phyloP scores from a whole-genome alignment of 2,797 vertebrate genomes.

The Oreochromis grahami region DNA sequence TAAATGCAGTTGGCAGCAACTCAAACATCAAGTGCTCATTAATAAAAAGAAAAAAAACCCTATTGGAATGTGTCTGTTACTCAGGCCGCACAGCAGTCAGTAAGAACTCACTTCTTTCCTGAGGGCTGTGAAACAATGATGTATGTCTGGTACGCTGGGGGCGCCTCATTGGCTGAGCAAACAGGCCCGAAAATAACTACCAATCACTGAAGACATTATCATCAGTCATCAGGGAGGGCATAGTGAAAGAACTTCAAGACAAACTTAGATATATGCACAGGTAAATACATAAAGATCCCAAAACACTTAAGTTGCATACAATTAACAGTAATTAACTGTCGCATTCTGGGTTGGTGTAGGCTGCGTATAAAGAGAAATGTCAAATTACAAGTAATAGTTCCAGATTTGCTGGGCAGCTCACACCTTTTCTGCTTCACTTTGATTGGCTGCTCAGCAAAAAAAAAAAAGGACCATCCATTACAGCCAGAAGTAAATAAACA shows the following conservation, averaged over 20 bases:
- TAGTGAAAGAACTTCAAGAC: conserved; percentile 58
- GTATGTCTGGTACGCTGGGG: conserved; percentile 83
- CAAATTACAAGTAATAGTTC: conserved; percentile 33
- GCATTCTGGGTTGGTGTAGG: neutral
- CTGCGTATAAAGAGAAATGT: neutral
- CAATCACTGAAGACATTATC: conserved; percentile 86
- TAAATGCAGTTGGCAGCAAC: conserved; percentile 89
- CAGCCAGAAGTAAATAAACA: conserved; percentile 75
- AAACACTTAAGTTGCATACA: neutral
- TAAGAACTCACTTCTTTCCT: conserved; percentile 82
- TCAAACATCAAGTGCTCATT: conserved; percentile 92
- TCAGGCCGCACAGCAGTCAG: conserved; percentile 78
- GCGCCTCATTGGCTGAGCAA: conserved; percentile 90
- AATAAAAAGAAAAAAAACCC: conserved; percentile 79
- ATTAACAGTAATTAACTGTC: neutral
- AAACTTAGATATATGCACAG: neutral
- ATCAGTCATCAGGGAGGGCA: conserved; percentile 78
- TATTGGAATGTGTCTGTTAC: conserved; percentile 89
- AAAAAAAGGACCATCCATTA: conserved; percentile 71
- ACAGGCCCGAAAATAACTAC: conserved; percentile 89
- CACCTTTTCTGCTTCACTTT: conserved; percentile 55
- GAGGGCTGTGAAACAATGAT: conserved; percentile 83
- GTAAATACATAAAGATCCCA: neutral
- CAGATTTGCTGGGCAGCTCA: conserved; percentile 26
- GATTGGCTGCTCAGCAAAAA: conserved; percentile 58